phyloP scores from a whole-genome alignment of 2,113 vertebrate genomes.

The Candoia aspera region DNA sequence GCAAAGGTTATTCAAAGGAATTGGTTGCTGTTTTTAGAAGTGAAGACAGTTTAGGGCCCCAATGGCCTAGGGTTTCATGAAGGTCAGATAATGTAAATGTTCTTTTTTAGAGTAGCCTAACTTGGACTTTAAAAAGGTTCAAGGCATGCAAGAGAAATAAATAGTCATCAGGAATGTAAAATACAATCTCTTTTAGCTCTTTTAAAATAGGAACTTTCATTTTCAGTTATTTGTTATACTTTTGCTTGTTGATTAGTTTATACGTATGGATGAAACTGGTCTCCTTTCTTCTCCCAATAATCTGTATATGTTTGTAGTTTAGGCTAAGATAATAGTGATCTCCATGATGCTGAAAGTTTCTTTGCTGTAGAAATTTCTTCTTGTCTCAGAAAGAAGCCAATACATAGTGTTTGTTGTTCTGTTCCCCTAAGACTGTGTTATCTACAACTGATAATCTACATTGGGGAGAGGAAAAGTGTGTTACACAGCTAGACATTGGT shows the following conservation, averaged over 20 bases:
- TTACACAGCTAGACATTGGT: not conserved
- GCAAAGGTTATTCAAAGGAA: too few relatives aligned
- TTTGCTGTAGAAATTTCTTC: not conserved
- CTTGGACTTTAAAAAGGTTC: too few relatives aligned
- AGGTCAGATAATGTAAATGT: too few relatives aligned
- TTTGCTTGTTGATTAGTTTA: not conserved
- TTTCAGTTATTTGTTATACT: not conserved
- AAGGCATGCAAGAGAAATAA: too few relatives aligned
- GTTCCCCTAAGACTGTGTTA: not conserved
- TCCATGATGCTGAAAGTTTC: not conserved
- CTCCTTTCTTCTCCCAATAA: not conserved
- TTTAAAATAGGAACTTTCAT: not conserved
- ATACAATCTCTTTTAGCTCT: not conserved
- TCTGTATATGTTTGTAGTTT: not conserved
- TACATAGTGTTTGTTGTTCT: not conserved
- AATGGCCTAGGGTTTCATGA: too few relatives aligned
- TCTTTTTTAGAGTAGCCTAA: too few relatives aligned
- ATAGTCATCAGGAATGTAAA: too few relatives aligned
- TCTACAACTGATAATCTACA: not conserved
- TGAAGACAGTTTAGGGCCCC: too few relatives aligned
- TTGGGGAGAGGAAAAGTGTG: not conserved
- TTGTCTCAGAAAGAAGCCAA: not conserved
- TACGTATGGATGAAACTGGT: not conserved
- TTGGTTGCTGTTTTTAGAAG: too few relatives aligned
- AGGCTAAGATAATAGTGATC: not conserved